Conservation (phyloP, 2,797 vertebrate genomes). For the Ambastaia sidthimunki region DNA sequence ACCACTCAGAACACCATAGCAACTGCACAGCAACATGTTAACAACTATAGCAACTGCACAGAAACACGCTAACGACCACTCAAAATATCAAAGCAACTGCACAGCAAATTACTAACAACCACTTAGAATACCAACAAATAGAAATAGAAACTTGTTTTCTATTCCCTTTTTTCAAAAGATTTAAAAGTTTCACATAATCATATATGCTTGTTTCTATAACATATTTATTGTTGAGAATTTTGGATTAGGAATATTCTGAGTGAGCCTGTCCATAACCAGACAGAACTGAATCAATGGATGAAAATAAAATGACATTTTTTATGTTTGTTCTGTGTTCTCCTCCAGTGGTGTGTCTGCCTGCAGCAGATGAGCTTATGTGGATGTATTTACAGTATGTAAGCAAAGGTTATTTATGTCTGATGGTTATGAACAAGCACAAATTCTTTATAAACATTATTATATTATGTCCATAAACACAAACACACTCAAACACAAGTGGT, state of each 20-base stretch:
- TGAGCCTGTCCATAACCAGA: neutral
- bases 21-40: neutral
- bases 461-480: neutral
- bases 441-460: neutral
- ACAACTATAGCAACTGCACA: neutral
- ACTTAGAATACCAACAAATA: neutral
- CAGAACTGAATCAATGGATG: neutral
- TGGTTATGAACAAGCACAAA: neutral
- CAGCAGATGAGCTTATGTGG: conserved; percentile 26
- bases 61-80: neutral
- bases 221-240: neutral
- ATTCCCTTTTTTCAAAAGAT: neutral
- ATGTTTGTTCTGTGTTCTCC: too few relatives aligned
- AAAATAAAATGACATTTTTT: neutral
- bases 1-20: neutral
- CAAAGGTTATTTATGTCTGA: neutral
- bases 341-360: neutral
- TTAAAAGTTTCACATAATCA: neutral
- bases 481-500: neutral
- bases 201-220: neutral
- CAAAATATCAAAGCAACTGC: neutral
- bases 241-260: neutral
- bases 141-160: too few relatives aligned
- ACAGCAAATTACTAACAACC: neutral
- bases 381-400: conserved; percentile 9